Evolutionary conservation across 1,140 invertebrate genomes (phyloP), one percentile per base, ranked within the genome.

Genomic region (Anastrepha ludens): DNA sequence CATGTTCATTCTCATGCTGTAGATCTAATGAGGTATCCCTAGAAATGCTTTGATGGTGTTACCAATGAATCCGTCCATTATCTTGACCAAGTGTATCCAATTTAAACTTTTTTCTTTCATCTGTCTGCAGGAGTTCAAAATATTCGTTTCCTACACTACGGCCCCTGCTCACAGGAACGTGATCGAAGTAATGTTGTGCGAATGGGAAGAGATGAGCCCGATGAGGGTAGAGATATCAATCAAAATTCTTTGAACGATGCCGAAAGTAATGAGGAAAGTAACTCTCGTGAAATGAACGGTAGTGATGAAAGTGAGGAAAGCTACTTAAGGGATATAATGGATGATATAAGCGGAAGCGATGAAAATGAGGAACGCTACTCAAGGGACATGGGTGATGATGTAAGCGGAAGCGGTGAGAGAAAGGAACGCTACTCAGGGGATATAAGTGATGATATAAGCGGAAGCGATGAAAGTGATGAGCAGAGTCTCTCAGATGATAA

Each of bases 121-220:
- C 29, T 29, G 9, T 81, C 17, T 55, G 29, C 29, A 81, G 74
- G 55, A 81, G 50, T 58, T 20, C 74, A 44, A 20, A 81, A 1
- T 55, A 41, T 81, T 8, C 7, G 74, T n/a, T 81, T 81, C 20
- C n/a, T 81, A 55, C 74, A 81, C 17, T 20, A 9, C 47, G 74
- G 74, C 3, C 50, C 74, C 44, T 81, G 74, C 20, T 74, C 41
- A 6, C 13, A 39, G 13, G 20, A 81, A 20, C 17, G 11, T 2
- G n/a, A 58, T 9, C 17, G 44, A 50, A 81, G 74, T 2, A 55
- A 4, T 29, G 20, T 29, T 3, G 50, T 29, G n/a, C 74, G 47
- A n/a, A 55, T 11, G 74, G 15, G 65, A 11, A n/a, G 20, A 20
- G 74, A 81, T 20, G 17, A 15, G 15, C 6, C n/a, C n/a, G 29